These are phyloP conservation scores for Phenganax subtilis DNA, from an alignment of 92 coral and sea anemone genomes.

Conservation along the genomic window DNA sequence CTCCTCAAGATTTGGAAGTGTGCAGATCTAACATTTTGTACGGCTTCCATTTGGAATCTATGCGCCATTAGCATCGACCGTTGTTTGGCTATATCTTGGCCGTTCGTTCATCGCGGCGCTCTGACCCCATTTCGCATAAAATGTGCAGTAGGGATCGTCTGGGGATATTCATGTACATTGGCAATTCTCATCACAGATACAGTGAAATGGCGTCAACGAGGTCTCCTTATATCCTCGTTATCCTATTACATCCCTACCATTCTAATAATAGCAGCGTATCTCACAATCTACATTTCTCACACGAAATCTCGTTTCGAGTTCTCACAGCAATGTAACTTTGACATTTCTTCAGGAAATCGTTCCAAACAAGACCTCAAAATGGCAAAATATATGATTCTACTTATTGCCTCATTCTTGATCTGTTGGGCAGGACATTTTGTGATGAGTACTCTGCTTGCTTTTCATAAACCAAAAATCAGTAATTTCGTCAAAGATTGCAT, in stretches of 20 bases:
- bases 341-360: slow-evolving; percentile 2
- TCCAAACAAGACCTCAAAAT: slow-evolving; percentile 73
- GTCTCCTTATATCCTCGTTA: slow-evolving; percentile 62
- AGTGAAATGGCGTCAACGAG: slow-evolving; percentile 63
- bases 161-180: slow-evolving; percentile 68
- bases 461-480: slow-evolving; percentile 25
- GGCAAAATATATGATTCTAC: slow-evolving; percentile 89
- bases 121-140: slow-evolving; percentile 73
- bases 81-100: slow-evolving; percentile 73
- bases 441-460: slow-evolving; percentile 59
- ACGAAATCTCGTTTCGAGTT: slow-evolving; percentile 62
- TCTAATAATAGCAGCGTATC: slow-evolving; percentile 74
- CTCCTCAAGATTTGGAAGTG: slow-evolving; percentile 63
- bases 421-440: slow-evolving; percentile 96
- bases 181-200: slow-evolving; percentile 56
- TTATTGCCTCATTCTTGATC: slow-evolving; percentile 69
- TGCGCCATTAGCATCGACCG: slow-evolving; percentile 93
- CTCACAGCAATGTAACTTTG: slow-evolving; percentile 57
- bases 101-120: slow-evolving; percentile 76
- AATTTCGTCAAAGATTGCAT: slow-evolving; percentile 58
- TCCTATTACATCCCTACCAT: slow-evolving; percentile 76
- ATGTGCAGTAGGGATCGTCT: slow-evolving; percentile 64
- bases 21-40: slow-evolving; percentile 76
- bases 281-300: slow-evolving; percentile 60
- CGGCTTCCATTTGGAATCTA: slow-evolving; percentile 94